Evolutionary conservation across 30 jellyfish, hydroid and myxozoan species (phyloP), one percentile per base, ranked within the genome.

Genomic region (Haliclystus octoradiatus): DNA sequence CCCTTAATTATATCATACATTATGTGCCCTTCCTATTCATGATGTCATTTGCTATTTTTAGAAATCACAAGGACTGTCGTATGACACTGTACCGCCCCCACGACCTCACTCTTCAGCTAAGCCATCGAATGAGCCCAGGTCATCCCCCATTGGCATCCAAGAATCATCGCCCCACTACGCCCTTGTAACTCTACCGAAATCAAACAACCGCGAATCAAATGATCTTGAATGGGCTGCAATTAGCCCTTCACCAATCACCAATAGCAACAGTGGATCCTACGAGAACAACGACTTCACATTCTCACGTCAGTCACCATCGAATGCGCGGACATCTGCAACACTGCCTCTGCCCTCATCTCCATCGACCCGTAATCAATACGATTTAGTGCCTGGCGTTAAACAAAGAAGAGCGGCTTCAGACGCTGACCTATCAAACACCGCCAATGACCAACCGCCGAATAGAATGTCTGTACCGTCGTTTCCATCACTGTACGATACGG

Each of bases 11-110:
- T n/a, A n/a, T n/a, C n/a, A n/a, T n/a, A n/a, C n/a, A n/a, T n/a
- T n/a, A n/a, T n/a, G n/a, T n/a, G n/a, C n/a, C n/a, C n/a, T n/a
- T n/a, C n/a, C n/a, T n/a, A n/a, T n/a, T n/a, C n/a, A n/a, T n/a
- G n/a, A n/a, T n/a, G n/a, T n/a, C n/a, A n/a, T n/a, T n/a, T n/a
- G n/a, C n/a, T 40, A 9, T 9, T 40, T 40, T 9, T 19, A 40
- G 57, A 19, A 9, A 24, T 22, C 5, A 19, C 65, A 22, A 64
- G 34, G 32, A 60, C 13, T n/a, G 14, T 75, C 52, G 1, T 80
- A 80, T 75, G 90, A 80, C 52, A n/a, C 69, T 32, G 92, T 88
- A 3, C 94, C 94, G 29, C 79, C 90, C 23, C 83, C 95, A 23
- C 84, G 96, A 7, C 79, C 79, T 26, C 68, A 13, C 25, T 53